Conservation (phyloP, 64 coral and sea anemone genomes). For the Catalaphyllia jardinei region DNA sequence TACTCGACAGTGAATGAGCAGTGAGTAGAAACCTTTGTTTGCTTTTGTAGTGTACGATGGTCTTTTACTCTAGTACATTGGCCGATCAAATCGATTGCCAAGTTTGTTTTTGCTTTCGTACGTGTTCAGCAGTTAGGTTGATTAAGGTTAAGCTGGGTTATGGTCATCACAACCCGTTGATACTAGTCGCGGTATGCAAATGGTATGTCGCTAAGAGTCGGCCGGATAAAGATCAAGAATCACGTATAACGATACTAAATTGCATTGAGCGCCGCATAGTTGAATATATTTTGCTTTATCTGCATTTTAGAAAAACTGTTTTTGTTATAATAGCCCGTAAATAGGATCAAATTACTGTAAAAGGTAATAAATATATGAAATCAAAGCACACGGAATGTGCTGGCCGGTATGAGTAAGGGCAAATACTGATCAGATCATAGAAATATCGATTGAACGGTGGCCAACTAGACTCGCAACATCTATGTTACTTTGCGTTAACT, state of each 20-base stretch:
- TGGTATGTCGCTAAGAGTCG: background rate
- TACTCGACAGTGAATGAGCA: background rate
- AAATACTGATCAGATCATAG: background rate
- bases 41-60: background rate
- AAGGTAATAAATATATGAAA: background rate
- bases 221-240: background rate
- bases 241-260: no score
- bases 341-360: background rate
- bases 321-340: background rate
- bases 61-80: background rate
- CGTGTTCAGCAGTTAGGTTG: background rate
- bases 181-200: background rate
- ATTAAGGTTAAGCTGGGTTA: background rate
- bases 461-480: no score
- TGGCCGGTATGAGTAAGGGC: background rate
- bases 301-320: background rate
- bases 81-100: background rate
- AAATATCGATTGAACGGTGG: background rate
- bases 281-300: background rate
- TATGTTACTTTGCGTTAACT: no score
- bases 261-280: no score
- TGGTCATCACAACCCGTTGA: background rate
- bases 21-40: constrained; percentile 1
- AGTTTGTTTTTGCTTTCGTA: background rate
- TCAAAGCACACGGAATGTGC: background rate